Evolutionary conservation across 2,797 vertebrate species (phyloP), one percentile per base, ranked within the genome.

Genomic region (Pseudopleuronectes americanus): DNA sequence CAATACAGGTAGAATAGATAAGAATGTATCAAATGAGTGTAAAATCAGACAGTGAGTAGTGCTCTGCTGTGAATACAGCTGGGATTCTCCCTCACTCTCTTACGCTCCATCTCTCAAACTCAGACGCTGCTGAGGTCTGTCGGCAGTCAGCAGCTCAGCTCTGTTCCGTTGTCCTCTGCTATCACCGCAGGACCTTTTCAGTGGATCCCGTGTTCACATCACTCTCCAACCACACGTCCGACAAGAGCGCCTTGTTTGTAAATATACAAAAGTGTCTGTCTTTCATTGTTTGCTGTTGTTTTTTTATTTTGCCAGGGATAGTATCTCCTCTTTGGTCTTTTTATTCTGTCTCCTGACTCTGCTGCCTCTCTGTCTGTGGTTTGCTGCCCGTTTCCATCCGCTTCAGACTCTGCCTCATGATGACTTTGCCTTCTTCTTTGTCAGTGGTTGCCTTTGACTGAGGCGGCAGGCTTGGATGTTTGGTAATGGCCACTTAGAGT

Each of bases 401-500:
- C 79, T 76, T 83, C 66, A 61, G 57, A 89, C 76, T 87, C 84
- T 68, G 77, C 80, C 86, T 85, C 79, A 68, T 84, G 83, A 86
- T 88, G 86, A 76, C 90, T 92, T 83, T 16, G 62, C 84, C 86
- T 89, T 87, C 87, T 70, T 89, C 83, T 90, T 91, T 89, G 87
- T 91, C 84, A 83, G 76, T 51, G 85, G 70, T 64, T 80, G 89
- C 86, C 83, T 90, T 84, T 89, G 86, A 88, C 87, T 89, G 87
- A 84, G 79, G 87, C 87, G 64, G 84, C 88, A 75, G 85, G 80
- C 81, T 83, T 45, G 87, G 88, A 92, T 94, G 92, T 92, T 94
- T 91, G 91, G 92, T 94, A 95, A 95, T 93, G 94, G 90, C 93
- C 93, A 93, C 94, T 95, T 95, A 94, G 90, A 92, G 91, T 94